phyloP scores from a whole-genome alignment of 1,140 invertebrate genomes.

The Trialeurodes vaporariorum region DNA sequence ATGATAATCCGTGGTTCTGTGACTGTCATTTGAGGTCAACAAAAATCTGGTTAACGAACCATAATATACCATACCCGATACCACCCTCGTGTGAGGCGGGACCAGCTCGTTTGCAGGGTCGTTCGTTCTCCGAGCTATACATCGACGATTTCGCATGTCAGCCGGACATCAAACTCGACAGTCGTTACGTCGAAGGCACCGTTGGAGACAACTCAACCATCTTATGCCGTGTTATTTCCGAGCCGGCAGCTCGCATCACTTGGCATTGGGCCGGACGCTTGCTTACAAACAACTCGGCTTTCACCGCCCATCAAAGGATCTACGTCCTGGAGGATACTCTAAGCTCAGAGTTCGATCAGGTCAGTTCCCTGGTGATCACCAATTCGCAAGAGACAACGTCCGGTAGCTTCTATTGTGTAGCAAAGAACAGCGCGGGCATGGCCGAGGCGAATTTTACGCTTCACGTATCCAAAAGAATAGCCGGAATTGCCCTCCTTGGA shows the following conservation, averaged over 20 bases:
- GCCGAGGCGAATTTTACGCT: conserved; percentile 86
- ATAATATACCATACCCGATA: conserved; percentile 67
- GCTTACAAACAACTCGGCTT: conserved; percentile 63
- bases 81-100: conserved; percentile 58
- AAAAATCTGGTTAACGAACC: conserved; percentile 69
- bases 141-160: conserved; percentile 79
- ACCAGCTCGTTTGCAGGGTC: conserved; percentile 51
- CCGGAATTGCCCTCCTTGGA: conserved; percentile 64
- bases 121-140: conserved; percentile 57
- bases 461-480: conserved; percentile 59
- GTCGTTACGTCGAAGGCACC: conserved; percentile 58
- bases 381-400: conserved; percentile 79
- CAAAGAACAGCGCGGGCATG: conserved; percentile 80
- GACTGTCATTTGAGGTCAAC: conserved; percentile 72
- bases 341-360: conserved; percentile 35
- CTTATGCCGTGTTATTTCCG: conserved; percentile 60
- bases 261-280: conserved; percentile 79
- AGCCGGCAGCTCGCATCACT: conserved; percentile 66
- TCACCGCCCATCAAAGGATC: conserved; percentile 68
- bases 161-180: conserved; percentile 64
- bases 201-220: conserved; percentile 76
- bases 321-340: conserved; percentile 61
- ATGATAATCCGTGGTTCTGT: conserved; percentile 85
- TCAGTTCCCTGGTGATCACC: conserved; percentile 65
- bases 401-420: conserved; percentile 80